Percentiles rank a stretch among this genome's conserved stretches.
Evolutionary conservation across 2,888 invertebrate genomes (phyloP).

Genomic region (Yponomeuta cagnagella): DNA sequence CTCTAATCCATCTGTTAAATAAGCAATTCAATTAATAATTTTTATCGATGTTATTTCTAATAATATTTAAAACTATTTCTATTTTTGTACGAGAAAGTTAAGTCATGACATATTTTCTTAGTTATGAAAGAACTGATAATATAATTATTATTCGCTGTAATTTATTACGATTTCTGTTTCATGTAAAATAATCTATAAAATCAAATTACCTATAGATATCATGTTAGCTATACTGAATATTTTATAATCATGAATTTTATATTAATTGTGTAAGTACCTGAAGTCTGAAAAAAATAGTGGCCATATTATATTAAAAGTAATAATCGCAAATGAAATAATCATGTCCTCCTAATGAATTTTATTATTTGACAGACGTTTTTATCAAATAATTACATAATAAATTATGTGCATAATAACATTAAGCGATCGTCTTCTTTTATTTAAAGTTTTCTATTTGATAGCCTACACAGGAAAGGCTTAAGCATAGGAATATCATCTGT

Average conservation of each 20-base stretch:
- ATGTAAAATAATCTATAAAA: conserved; percentile 6
- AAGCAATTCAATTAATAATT: conserved; percentile 26
- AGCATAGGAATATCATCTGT: not conserved
- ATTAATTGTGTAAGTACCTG: conserved; percentile 64
- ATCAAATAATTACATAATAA: conserved; percentile 53
- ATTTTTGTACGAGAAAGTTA: conserved; percentile 48
- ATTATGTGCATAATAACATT: conserved; percentile 53
- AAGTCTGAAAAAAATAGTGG: conserved; percentile 63
- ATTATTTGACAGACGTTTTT: conserved; percentile 59
- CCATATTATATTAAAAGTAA: conserved; percentile 56
- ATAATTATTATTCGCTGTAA: conserved; percentile 57
- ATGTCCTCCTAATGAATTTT: conserved; percentile 50
- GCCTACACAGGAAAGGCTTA: not conserved
- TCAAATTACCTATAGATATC: conserved; percentile 29
- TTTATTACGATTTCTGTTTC: conserved; percentile 44
- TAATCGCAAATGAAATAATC: conserved; percentile 32
- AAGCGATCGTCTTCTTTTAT: not conserved
- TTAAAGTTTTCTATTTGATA: not conserved
- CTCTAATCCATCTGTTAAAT: conserved; percentile 13
- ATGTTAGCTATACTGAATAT: conserved; percentile 14
- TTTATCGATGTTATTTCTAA: conserved; percentile 49
- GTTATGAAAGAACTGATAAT: conserved; percentile 46
- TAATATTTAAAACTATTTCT: conserved; percentile 46
- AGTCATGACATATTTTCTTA: conserved; percentile 49
- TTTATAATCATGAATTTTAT: conserved; percentile 23